Conservation (phyloP, 2,113 vertebrate species). For the Amblyornis subalaris region DNA sequence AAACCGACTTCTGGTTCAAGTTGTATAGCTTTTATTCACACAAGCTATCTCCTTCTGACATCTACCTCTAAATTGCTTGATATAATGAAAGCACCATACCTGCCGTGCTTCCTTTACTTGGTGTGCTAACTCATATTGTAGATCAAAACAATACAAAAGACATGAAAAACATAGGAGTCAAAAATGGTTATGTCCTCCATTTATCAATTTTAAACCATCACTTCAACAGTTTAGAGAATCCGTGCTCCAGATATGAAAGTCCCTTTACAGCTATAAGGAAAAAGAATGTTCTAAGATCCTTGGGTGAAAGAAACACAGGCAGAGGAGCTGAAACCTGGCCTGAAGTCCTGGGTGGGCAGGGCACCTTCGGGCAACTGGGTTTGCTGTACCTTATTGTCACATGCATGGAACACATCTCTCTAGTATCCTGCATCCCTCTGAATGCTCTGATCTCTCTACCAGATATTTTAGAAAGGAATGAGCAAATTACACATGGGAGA, state of each 20-base stretch:
- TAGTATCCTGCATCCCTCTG: background rate
- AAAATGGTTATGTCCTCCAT: background rate
- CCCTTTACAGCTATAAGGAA: background rate
- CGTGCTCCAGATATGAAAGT: background rate
- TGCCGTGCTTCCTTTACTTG: background rate
- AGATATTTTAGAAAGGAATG: background rate
- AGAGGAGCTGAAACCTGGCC: background rate
- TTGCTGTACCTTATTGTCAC: background rate
- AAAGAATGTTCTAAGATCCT: background rate
- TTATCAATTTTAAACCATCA: constrained; percentile 31
- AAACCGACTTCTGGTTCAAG: background rate
- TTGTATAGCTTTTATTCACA: background rate
- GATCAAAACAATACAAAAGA: background rate
- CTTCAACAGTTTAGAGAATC: background rate
- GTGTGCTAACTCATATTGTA: background rate
- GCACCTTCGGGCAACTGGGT: background rate
- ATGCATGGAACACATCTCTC: rapidly evolving
- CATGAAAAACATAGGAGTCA: background rate
- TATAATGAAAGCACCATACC: background rate
- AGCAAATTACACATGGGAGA: background rate
- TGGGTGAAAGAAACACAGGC: background rate
- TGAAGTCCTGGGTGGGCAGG: background rate
- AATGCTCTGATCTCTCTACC: background rate
- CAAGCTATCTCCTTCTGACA: background rate
- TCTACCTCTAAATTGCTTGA: background rate